A percentile compares a stretch with the other conserved stretches of the same genome.
Conservation (phyloP, 2,888 invertebrate genomes). For the Eristalinus aeneus region DNA sequence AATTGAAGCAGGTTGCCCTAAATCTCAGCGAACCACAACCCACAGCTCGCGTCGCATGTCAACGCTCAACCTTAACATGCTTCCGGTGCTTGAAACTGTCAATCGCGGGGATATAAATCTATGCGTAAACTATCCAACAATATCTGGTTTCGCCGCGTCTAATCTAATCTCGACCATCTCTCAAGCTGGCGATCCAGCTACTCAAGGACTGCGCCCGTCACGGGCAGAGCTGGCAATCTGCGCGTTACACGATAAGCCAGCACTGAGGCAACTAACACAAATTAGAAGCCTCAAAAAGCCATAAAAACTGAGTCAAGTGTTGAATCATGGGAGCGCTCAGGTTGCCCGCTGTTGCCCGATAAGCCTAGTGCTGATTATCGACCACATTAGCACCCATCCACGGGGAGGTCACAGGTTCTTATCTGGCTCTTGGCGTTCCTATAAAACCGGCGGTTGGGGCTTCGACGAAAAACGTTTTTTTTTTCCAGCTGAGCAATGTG, state of each 20-base stretch:
- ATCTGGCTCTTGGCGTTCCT: constrained; percentile 23
- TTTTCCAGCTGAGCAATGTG: constrained; percentile 36
- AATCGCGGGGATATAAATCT: neutral
- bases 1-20: neutral
- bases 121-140: neutral
- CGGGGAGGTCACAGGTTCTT: constrained; percentile 24
- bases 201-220: constrained; percentile 22
- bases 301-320: constrained; percentile 47
- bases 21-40: neutral
- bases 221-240: neutral
- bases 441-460: constrained; percentile 35
- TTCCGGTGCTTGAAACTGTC: neutral
- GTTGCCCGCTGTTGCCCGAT: constrained; percentile 31
- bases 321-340: constrained; percentile 9
- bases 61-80: neutral
- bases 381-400: constrained; percentile 27
- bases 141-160: neutral
- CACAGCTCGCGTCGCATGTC: neutral
- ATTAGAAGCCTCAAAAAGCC: constrained; percentile 3
- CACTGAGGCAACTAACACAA: constrained; percentile 17
- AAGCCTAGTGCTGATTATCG: constrained; percentile 31
- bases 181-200: neutral
- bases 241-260: constrained; percentile 33
- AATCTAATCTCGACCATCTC: constrained; percentile 6
- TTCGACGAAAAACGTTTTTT: constrained; percentile 22